Conservation (phyloP, 2,888 invertebrate species). For the Papilio gigon region DNA sequence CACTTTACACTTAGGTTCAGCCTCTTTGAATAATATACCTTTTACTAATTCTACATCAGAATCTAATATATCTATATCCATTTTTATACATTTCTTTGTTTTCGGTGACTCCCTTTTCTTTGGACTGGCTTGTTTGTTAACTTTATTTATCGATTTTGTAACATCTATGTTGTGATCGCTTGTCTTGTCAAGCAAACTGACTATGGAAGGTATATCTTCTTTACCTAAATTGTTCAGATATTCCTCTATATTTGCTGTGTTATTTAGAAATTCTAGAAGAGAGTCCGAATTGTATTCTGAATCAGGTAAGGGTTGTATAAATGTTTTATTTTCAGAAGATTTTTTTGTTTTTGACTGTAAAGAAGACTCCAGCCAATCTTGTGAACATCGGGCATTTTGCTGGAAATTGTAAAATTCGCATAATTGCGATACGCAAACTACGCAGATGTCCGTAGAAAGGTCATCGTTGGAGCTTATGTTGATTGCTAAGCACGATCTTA, state of each 20-base stretch:
- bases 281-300: constrained; percentile 79
- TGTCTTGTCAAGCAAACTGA: constrained; percentile 72
- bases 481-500: constrained; percentile 71
- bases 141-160: constrained; percentile 53
- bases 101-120: constrained; percentile 61
- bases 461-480: constrained; percentile 61
- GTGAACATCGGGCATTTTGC: constrained; percentile 73
- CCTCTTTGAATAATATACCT: constrained; percentile 65
- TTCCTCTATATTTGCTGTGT: constrained; percentile 75
- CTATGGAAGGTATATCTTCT: constrained; percentile 76
- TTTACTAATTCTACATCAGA: constrained; percentile 71
- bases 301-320: constrained; percentile 73
- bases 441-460: constrained; percentile 70
- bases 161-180: constrained; percentile 30
- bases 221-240: constrained; percentile 74
- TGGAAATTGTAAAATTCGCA: constrained; percentile 75
- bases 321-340: constrained; percentile 60
- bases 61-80: constrained; percentile 73
- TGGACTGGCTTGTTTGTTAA: constrained; percentile 62
- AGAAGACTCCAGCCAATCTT: constrained; percentile 74
- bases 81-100: constrained; percentile 56
- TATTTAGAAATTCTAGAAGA: constrained; percentile 75
- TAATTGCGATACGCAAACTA: constrained; percentile 68
- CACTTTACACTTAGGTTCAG: constrained; percentile 51
- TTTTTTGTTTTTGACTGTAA: constrained; percentile 65